phyloP scores from a whole-genome alignment of 2,113 vertebrate genomes.

The Neopipo cinnamomea region DNA sequence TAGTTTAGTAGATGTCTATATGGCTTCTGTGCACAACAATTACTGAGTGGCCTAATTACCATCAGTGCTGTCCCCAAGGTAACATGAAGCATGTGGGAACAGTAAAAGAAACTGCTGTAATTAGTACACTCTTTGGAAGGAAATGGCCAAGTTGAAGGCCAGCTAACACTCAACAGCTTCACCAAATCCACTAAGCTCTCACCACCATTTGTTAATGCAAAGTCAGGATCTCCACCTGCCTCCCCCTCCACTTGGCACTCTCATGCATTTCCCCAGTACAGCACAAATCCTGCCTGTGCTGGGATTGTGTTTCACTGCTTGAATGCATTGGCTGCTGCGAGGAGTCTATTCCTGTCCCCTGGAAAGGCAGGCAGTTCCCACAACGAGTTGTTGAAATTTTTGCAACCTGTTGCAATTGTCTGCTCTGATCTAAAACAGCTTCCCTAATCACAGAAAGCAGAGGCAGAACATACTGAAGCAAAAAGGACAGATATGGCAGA shows the following conservation, averaged over 20 bases:
- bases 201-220: neutral
- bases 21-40: neutral
- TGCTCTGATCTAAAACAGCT: neutral
- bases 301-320: neutral
- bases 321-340: accelerated
- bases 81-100: neutral
- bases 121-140: neutral
- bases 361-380: neutral
- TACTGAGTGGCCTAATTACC: neutral
- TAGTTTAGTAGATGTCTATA: neutral
- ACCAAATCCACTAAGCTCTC: neutral
- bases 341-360: neutral
- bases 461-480: neutral
- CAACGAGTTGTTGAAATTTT: neutral
- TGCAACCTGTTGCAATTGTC: neutral
- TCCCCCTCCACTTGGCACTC: neutral
- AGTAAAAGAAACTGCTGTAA: neutral
- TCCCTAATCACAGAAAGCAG: neutral
- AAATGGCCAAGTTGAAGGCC: neutral
- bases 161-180: neutral
- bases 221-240: neutral
- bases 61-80: neutral
- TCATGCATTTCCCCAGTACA: neutral
- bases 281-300: neutral
- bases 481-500: neutral